Percentiles rank a stretch among this genome's conserved stretches.
Evolutionary conservation across 2,113 vertebrate genomes (phyloP).

Genomic region (Larimichthys polyactis): DNA sequence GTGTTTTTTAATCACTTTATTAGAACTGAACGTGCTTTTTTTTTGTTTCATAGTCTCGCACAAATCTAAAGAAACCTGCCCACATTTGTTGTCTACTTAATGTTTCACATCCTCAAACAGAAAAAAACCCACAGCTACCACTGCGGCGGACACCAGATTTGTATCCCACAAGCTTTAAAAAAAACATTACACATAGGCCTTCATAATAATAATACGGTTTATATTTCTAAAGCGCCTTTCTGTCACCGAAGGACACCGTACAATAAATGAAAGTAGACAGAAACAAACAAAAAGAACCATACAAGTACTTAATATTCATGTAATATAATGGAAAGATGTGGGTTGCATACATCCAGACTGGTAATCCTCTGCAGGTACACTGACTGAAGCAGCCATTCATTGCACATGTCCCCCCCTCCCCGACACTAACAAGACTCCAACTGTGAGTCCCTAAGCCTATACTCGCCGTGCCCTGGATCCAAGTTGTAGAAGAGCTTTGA

Average conservation of each 20-base stretch:
- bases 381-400: neutral
- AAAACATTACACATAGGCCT: neutral
- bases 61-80: neutral
- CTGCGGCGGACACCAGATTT: neutral
- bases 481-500: neutral
- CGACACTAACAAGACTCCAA: slow-evolving; percentile 3
- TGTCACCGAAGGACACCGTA: no score
- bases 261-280: no score
- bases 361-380: slow-evolving; percentile 6
- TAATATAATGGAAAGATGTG: neutral
- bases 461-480: neutral
- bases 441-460: neutral
- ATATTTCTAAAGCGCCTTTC: no score
- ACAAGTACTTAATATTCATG: no score
- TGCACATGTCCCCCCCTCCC: neutral
- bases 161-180: neutral
- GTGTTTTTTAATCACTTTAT: neutral
- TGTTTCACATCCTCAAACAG: neutral
- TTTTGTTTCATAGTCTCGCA: neutral
- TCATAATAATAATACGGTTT: no score
- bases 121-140: neutral
- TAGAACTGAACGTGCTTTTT: neutral
- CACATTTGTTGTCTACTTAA: neutral
- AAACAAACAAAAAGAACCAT: no score
- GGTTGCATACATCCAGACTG: slow-evolving; percentile 3